phyloP scores from a whole-genome alignment of 2,888 invertebrate genomes.

The Ceriagrion tenellum region DNA sequence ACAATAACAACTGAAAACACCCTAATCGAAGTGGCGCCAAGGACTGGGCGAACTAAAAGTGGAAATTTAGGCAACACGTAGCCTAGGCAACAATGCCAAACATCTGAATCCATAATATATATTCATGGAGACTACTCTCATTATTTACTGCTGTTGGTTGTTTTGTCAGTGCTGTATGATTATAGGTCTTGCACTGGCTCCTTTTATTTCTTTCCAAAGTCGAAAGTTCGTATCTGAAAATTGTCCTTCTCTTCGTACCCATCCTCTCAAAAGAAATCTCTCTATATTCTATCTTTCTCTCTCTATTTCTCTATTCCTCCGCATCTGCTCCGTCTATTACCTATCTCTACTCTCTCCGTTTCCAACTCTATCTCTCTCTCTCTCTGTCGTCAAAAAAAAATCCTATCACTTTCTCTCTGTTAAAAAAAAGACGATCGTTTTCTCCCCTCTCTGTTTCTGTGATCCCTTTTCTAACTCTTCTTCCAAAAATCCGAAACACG shows the following conservation, averaged over 20 bases:
- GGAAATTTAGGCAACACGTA: too few species aligned
- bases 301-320: background rate
- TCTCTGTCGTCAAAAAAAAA: too few species aligned
- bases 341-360: background rate
- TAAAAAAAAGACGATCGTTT: background rate
- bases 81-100: too few species aligned
- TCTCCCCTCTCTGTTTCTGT: background rate
- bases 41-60: too few species aligned
- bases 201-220: background rate
- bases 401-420: too few species aligned
- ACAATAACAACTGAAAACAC: too few species aligned
- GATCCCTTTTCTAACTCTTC: background rate
- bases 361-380: background rate
- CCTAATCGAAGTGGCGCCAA: too few species aligned
- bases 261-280: background rate
- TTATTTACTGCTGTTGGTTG: background rate
- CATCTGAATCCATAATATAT: too few species aligned
- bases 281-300: background rate
- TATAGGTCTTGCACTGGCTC: background rate
- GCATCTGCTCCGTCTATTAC: background rate
- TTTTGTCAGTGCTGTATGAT: background rate
- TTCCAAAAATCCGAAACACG: background rate
- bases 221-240: background rate
- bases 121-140: background rate
- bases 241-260: background rate